A percentile compares a stretch with the other conserved stretches of the same genome.
phyloP scores from a whole-genome alignment of 2,888 invertebrate species.

The Cordilura impudica region DNA sequence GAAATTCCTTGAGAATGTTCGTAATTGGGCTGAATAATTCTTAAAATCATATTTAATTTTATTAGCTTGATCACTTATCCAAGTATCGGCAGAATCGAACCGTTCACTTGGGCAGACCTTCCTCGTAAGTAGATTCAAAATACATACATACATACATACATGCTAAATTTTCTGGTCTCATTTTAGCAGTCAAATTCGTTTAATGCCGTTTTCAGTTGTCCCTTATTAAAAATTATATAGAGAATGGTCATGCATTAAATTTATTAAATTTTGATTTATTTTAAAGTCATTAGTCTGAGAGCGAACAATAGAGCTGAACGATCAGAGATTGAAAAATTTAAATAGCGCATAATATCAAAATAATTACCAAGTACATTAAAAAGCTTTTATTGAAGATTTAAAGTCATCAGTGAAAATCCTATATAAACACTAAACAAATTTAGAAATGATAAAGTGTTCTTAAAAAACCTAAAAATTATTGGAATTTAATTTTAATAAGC shows the following conservation, averaged over 20 bases:
- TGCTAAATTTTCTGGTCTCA: no score
- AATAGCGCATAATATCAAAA: constrained; percentile 69
- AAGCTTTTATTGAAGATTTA: constrained; percentile 1
- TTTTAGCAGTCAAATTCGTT: background rate
- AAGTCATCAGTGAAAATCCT: constrained; percentile 1
- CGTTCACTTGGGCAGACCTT: no score
- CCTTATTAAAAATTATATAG: background rate
- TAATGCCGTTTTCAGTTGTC: background rate
- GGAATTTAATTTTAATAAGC: background rate
- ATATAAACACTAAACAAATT: constrained; percentile 28
- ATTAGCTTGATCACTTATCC: no score
- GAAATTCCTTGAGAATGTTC: no score
- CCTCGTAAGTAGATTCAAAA: no score
- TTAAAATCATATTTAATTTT: no score
- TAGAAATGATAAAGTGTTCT: background rate
- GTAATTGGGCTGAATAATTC: no score
- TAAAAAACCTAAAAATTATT: background rate
- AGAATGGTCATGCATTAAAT: constrained; percentile 16
- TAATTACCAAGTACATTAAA: constrained; percentile 65
- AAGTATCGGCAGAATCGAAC: no score
- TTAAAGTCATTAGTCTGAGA: constrained; percentile 21
- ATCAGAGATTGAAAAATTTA: constrained; percentile 69
- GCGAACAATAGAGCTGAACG: constrained; percentile 72
- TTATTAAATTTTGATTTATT: background rate
- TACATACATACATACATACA: no score